Base-by-base conservation (phyloP, 2,113 vertebrate genomes). In the Gnathonemus echidnorhynchus region DNA sequence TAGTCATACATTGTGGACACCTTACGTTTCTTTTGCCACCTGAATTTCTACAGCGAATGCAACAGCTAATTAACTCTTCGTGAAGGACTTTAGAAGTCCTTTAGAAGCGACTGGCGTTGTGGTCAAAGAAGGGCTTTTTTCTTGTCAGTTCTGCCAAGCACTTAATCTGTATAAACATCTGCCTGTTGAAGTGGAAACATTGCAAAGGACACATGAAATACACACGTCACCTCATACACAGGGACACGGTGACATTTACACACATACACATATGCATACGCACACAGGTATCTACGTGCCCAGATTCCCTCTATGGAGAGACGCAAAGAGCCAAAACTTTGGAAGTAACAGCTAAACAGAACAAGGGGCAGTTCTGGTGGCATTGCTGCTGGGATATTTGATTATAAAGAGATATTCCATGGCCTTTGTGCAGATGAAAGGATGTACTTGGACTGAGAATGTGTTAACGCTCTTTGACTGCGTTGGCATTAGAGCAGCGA, bases 51-150 rank as follows among this genome's bases (percentile, higher is more conserved):
- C 85, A 62, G 86, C 31, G 74, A 89, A 58, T 91, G 89, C 89
- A 86, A 93, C 91, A 92, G 50, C 83, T 92, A 89, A 92, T 91
- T 45, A 86, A 90, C 46, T 80, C 86, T 85, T 85, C 49, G 24
- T 56, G 58, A 27, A 89, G 56, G 52, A 19, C 31, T 9, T 84
- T 9, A 7, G 19, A 17, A 84, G 42, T 87, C 86, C 3, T 42
- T 42, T 42, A 42, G 39, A 56, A 27, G 86, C 27, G 49, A 13
- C n/a, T 19, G 27, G 48, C 86, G 21, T 85, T 87, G 48, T 0
- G 19, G 49, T 39, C n/a, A 31, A 17, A 35, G 15, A 31, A 56
- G 50, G 39, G 8, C 15, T 19, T 17, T 46, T 0, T 80, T 39
- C 17, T 42, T 0, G 0, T 80, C 15, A 80, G 35, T 0, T 80